Conservation (phyloP, 2,888 invertebrate species). For the Allacma fusca region DNA sequence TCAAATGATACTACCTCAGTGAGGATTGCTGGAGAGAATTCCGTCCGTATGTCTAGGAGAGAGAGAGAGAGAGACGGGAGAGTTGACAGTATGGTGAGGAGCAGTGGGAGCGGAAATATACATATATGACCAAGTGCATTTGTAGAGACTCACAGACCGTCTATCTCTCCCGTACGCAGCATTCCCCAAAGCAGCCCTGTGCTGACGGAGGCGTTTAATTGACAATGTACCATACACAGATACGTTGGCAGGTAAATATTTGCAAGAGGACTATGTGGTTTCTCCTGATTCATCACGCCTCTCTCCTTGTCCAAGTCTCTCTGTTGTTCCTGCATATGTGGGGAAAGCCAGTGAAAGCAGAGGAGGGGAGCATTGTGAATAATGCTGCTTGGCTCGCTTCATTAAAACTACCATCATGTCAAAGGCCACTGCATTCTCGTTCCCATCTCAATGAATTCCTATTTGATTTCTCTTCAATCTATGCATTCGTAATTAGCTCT, state of each 20-base stretch:
- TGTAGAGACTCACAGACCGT: no score
- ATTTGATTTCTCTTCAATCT: neutral
- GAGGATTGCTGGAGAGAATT: no score
- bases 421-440: constrained; percentile 3
- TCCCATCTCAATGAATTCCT: neutral
- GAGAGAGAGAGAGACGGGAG: no score
- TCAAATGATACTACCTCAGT: no score
- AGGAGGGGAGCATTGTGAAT: neutral
- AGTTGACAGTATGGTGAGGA: no score
- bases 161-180: no score
- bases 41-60: no score
- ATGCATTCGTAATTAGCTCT: constrained; percentile 1
- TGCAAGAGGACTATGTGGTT: neutral
- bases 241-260: constrained; percentile 17
- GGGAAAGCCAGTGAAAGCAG: neutral
- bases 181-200: no score
- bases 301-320: neutral
- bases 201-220: neutral
- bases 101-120: no score
- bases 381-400: neutral
- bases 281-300: neutral
- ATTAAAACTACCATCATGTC: constrained; percentile 3
- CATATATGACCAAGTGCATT: no score
- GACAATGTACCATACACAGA: neutral
- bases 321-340: no score